Conservation (phyloP, 1,140 invertebrate genomes). For the Metopolophium dirhodum region DNA sequence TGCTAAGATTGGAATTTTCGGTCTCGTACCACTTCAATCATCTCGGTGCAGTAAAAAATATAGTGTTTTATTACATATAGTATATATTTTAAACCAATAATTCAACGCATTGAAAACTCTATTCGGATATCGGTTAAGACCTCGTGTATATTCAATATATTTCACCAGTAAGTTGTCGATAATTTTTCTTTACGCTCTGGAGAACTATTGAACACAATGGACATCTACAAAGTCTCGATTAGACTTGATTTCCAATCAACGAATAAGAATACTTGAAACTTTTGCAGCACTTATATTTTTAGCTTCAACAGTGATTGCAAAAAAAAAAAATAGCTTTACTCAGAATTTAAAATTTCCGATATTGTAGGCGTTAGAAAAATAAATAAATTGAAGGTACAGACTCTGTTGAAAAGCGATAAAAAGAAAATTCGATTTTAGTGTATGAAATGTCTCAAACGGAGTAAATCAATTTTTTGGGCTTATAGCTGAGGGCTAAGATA, state of each 20-base stretch:
- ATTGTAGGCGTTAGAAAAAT: not conserved
- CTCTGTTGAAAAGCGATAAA: not conserved
- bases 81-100: not conserved
- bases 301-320: not conserved
- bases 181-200: not conserved
- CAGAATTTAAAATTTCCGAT: not conserved
- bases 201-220: not conserved
- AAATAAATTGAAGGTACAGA: not conserved
- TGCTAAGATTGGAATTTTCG: not conserved
- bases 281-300: not conserved
- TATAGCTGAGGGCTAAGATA: not conserved
- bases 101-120: not conserved
- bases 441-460: not conserved
- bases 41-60: not conserved
- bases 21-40: not conserved
- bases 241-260: not conserved
- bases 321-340: not conserved
- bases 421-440: conserved; percentile 2
- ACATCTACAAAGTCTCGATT: not conserved
- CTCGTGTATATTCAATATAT: not conserved
- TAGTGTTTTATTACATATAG: not conserved
- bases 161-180: not conserved
- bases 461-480: not conserved
- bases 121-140: not conserved
- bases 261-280: not conserved